A percentile compares a stretch with the other conserved stretches of the same genome.
These are phyloP conservation scores for Thereva unica DNA, from an alignment of 2,888 invertebrate genomes.

Conservation along the genomic window DNA sequence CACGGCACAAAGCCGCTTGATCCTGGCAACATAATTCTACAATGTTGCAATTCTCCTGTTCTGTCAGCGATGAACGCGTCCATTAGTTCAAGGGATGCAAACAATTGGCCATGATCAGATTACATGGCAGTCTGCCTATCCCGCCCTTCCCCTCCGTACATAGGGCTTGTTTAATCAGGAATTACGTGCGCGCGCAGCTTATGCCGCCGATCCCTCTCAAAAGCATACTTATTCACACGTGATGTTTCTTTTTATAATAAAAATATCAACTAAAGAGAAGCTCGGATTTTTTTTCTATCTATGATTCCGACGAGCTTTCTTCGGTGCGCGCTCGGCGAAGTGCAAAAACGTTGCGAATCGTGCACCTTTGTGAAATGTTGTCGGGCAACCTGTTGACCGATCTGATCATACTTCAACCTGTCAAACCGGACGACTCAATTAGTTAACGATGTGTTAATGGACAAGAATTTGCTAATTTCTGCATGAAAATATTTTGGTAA, in stretches of 20 bases:
- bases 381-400: constrained; percentile 25
- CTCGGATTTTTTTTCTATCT: too few species aligned
- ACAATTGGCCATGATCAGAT: constrained; percentile 33
- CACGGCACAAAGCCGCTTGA: constrained; percentile 20
- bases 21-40: constrained; percentile 24
- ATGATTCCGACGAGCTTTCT: too few species aligned
- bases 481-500: constrained; percentile 57
- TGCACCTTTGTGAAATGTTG: constrained; percentile 14
- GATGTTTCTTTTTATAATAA: too few species aligned
- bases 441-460: constrained; percentile 55
- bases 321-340: not conserved
- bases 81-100: not conserved
- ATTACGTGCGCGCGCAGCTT: not conserved
- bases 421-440: constrained; percentile 36
- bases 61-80: constrained; percentile 10
- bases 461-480: constrained; percentile 58
- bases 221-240: too few species aligned
- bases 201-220: constrained; percentile 8
- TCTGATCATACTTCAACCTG: constrained; percentile 24
- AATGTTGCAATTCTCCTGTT: constrained; percentile 18
- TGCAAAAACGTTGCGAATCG: not conserved
- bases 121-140: constrained; percentile 14
- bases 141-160: constrained; percentile 1
- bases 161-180: not conserved
- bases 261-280: too few species aligned